Conservation (phyloP, 2,888 invertebrate genomes). For the Vannuccia rotundouncinata region DNA sequence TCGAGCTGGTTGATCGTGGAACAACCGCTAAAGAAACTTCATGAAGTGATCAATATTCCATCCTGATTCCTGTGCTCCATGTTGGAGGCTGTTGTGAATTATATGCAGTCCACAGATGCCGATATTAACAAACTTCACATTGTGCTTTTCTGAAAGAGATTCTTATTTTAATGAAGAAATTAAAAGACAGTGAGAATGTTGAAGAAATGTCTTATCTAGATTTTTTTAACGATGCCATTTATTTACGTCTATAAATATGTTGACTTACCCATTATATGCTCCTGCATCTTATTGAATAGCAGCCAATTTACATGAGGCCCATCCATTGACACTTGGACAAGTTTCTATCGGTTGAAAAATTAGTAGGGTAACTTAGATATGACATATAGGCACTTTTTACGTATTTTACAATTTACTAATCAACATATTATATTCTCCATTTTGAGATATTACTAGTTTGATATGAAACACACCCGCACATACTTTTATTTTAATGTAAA, state of each 20-base stretch:
- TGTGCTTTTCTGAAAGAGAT: background rate
- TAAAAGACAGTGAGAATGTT: background rate
- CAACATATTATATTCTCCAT: too few relatives aligned
- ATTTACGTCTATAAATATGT: background rate
- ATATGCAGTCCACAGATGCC: background rate
- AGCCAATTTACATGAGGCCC: background rate
- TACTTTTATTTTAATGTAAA: too few relatives aligned
- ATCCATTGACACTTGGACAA: background rate
- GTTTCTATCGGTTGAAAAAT: too few relatives aligned
- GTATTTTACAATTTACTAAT: too few relatives aligned
- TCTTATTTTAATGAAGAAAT: background rate
- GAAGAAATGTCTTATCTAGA: background rate
- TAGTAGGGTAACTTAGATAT: too few relatives aligned
- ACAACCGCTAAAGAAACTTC: background rate
- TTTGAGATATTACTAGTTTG: too few relatives aligned
- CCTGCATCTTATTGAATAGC: background rate
- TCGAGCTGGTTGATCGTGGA: background rate
- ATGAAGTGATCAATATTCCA: background rate
- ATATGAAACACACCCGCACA: too few relatives aligned
- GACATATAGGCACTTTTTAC: too few relatives aligned
- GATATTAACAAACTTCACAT: background rate
- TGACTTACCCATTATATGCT: slow-evolving; percentile 1
- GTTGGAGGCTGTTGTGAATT: background rate
- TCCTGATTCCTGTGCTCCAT: background rate
- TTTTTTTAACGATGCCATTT: background rate